Conservation (phyloP, 2,797 vertebrate genomes). For the Thunnus albacares region DNA sequence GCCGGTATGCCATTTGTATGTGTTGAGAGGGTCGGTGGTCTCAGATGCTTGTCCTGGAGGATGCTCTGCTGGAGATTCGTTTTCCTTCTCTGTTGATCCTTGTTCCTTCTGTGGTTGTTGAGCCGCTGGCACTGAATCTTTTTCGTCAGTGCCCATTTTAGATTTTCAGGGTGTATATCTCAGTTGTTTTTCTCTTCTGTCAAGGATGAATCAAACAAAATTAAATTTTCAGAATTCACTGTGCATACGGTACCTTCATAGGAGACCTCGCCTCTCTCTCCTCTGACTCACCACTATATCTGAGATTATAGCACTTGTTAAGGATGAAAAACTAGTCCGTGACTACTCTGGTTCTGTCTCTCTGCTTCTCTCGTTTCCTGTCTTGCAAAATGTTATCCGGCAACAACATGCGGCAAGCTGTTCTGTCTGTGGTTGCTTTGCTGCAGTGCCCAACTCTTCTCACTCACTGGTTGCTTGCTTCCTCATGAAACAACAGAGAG, state of each 20-base stretch:
- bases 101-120: conserved; percentile 65
- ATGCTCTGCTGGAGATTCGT: conserved; percentile 59
- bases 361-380: conserved; percentile 73
- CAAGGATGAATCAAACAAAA: conserved; percentile 35
- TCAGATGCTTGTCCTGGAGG: conserved; percentile 53
- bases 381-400: conserved; percentile 66
- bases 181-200: background rate
- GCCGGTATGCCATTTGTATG: conserved; percentile 90
- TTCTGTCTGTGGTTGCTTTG: conserved; percentile 57
- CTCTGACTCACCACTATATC: background rate
- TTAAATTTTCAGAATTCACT: background rate
- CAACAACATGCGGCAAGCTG: conserved; percentile 35
- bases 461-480: conserved; percentile 44
- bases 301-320: background rate
- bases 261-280: conserved; percentile 3
- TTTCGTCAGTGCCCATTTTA: conserved; percentile 85
- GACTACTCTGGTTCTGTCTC: conserved; percentile 14
- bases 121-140: conserved; percentile 66
- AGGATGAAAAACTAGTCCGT: conserved; percentile 4
- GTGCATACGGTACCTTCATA: background rate
- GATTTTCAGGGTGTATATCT: background rate
- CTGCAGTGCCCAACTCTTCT: conserved; percentile 33
- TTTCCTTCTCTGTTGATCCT: conserved; percentile 70
- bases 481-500: conserved; percentile 48
- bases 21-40: conserved; percentile 76